Conservation (phyloP, 2,113 vertebrate genomes). For the Alouatta palliata region DNA sequence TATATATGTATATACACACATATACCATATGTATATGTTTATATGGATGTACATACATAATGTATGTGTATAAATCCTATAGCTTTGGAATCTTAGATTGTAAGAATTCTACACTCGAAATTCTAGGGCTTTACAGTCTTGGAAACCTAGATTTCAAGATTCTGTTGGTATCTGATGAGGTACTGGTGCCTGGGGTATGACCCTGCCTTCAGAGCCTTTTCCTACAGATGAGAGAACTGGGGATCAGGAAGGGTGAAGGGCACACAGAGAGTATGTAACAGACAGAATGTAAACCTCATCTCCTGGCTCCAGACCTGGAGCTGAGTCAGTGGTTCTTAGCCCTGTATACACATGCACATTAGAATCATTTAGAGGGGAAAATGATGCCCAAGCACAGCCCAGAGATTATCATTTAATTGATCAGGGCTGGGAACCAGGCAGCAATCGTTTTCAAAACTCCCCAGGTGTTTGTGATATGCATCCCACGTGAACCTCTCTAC, state of each 20-base stretch:
- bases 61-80: neutral
- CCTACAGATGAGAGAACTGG: neutral
- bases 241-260: neutral
- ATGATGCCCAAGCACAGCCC: neutral
- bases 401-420: neutral
- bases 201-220: neutral
- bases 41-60: too few relatives aligned
- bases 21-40: neutral
- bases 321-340: neutral
- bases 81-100: neutral
- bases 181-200: neutral
- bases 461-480: neutral
- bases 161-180: neutral
- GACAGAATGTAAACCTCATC: neutral
- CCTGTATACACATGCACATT: neutral
- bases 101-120: neutral
- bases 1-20: too few relatives aligned
- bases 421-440: neutral
- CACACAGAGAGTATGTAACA: neutral
- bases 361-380: neutral
- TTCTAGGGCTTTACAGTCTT: neutral
- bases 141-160: neutral
- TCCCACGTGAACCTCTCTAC: neutral
- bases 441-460: neutral
- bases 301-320: neutral